These are phyloP conservation scores for Kryptolebias ocellatus DNA, from an alignment of 2,797 vertebrate species.

Conservation along the genomic window DNA sequence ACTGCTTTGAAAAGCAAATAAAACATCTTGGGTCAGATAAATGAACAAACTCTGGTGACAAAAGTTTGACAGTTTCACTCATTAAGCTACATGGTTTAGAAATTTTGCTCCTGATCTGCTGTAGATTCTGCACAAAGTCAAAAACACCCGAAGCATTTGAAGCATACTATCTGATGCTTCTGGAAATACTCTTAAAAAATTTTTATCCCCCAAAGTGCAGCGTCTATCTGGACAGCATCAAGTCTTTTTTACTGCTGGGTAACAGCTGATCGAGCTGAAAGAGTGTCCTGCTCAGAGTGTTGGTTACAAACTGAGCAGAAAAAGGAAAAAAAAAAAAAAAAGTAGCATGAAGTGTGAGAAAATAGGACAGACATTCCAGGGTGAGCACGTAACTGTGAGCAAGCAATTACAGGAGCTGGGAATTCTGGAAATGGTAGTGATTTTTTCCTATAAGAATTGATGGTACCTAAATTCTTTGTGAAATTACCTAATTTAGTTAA, in stretches of 20 bases:
- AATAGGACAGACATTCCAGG: slow-evolving; percentile 61
- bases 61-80: too few species aligned
- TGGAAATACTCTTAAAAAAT: slow-evolving; percentile 40
- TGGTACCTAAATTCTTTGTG: slow-evolving; percentile 5
- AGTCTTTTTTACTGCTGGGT: slow-evolving; percentile 42
- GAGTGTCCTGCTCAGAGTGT: slow-evolving; percentile 15
- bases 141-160: slow-evolving; percentile 19
- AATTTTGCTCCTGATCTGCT: not conserved
- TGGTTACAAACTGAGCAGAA: slow-evolving; percentile 46
- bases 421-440: slow-evolving; percentile 11
- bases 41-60: too few species aligned
- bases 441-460: slow-evolving; percentile 23
- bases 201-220: slow-evolving; percentile 40
- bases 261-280: slow-evolving; percentile 48
- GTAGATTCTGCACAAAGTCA: slow-evolving; percentile 1
- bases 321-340: slow-evolving; percentile 13
- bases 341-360: slow-evolving; percentile 65
- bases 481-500: slow-evolving; percentile 10
- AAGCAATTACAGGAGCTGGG: slow-evolving; percentile 31
- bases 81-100: not conserved
- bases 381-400: slow-evolving; percentile 47
- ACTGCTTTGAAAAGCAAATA: not conserved
- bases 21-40: not conserved
- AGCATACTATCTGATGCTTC: slow-evolving; percentile 24
- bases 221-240: slow-evolving; percentile 54